phyloP scores from a whole-genome alignment of 2,888 invertebrate species.

The Marronus borbonicus region DNA sequence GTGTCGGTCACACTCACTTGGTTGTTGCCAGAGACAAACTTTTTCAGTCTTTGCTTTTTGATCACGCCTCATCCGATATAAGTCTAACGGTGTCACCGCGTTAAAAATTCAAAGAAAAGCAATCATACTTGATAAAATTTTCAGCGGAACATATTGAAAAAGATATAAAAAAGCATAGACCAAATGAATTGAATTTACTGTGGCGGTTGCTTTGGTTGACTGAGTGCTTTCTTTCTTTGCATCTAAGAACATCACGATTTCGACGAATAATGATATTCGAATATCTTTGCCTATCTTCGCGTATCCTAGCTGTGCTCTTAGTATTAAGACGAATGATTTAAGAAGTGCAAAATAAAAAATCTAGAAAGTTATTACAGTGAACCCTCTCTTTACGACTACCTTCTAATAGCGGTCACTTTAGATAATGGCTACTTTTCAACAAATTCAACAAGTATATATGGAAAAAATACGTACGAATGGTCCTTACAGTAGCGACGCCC shows the following conservation, averaged over 20 bases:
- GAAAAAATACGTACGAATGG: too few species aligned
- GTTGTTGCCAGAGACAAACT: slow-evolving; percentile 3
- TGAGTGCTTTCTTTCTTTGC: slow-evolving; percentile 43
- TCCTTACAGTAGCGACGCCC: too few species aligned
- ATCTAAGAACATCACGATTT: slow-evolving; percentile 41
- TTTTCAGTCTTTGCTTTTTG: slow-evolving; percentile 23
- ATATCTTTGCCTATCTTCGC: slow-evolving; percentile 27
- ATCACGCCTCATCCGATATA: slow-evolving; percentile 1
- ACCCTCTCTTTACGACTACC: too few species aligned
- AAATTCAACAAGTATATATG: too few species aligned
- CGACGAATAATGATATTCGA: slow-evolving; percentile 37
- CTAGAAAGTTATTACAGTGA: too few species aligned
- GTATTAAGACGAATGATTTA: slow-evolving; percentile 25
- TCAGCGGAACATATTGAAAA: slow-evolving; percentile 42
- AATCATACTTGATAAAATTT: slow-evolving; percentile 44
- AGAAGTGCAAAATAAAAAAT: neutral
- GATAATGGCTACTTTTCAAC: too few species aligned
- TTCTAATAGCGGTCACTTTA: too few species aligned
- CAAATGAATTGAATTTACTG: slow-evolving; percentile 42
- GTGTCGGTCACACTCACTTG: slow-evolving; percentile 9
- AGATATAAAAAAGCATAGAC: slow-evolving; percentile 21
- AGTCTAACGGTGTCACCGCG: slow-evolving; percentile 27
- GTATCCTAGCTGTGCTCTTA: slow-evolving; percentile 1
- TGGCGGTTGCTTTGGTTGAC: slow-evolving; percentile 47
- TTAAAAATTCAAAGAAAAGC: slow-evolving; percentile 47